Percentiles rank a stretch among this genome's conserved stretches.
phyloP scores from a whole-genome alignment of 2,113 vertebrate genomes.

The Neoarius graeffei region DNA sequence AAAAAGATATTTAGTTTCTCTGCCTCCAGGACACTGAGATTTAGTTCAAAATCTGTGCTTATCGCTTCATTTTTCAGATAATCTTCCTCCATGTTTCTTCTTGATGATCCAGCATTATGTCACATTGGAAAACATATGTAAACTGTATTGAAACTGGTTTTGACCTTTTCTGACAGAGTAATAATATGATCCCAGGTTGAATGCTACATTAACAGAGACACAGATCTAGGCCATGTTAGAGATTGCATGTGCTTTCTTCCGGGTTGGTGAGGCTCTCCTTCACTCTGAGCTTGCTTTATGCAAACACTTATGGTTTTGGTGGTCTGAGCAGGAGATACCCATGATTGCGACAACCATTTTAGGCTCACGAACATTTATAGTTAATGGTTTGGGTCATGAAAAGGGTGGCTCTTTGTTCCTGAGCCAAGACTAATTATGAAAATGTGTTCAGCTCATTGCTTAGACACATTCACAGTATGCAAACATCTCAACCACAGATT shows the following conservation, averaged over 20 bases:
- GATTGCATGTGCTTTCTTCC: background rate
- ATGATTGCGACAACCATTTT: background rate
- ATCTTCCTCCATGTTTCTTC: background rate
- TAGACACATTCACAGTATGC: background rate
- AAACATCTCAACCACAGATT: background rate
- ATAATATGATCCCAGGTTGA: background rate
- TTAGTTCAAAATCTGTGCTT: background rate
- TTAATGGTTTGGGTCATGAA: background rate
- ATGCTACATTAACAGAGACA: background rate
- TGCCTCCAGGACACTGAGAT: conserved; percentile 3
- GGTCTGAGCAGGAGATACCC: background rate
- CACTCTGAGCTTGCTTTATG: background rate
- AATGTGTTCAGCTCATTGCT: background rate
- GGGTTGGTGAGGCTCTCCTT: background rate
- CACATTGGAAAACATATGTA: background rate
- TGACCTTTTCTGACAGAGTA: background rate
- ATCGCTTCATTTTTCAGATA: background rate
- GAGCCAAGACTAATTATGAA: background rate
- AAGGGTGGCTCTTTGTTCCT: background rate
- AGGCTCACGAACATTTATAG: background rate
- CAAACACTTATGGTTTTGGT: background rate
- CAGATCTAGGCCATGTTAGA: background rate
- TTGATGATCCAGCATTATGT: background rate
- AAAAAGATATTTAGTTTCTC: background rate
- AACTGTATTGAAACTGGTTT: conserved; percentile 1